Percentiles rank a stretch among this genome's conserved stretches.
These are phyloP conservation scores for Erythrocercus mccallii DNA, from an alignment of 2,113 vertebrate species.

Conservation along the genomic window DNA sequence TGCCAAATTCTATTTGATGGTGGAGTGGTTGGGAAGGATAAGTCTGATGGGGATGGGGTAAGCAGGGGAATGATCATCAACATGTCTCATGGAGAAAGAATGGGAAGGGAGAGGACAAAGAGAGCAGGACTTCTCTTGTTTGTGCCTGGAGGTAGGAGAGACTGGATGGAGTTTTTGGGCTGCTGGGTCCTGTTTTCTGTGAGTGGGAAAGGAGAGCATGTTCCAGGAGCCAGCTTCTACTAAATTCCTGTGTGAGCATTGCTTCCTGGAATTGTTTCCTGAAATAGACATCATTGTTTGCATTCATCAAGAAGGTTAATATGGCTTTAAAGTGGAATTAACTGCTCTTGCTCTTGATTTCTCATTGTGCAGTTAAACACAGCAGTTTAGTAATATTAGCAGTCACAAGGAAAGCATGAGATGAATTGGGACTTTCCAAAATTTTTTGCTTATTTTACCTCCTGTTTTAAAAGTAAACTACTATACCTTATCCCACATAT, in stretches of 20 bases:
- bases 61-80: not conserved
- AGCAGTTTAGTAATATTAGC: not conserved
- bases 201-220: not conserved
- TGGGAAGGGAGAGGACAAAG: not conserved
- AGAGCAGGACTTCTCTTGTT: not conserved
- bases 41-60: not conserved
- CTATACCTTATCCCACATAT: not conserved
- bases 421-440: not conserved
- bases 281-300: not conserved
- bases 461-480: not conserved
- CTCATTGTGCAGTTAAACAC: not conserved
- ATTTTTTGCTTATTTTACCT: not conserved
- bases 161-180: not conserved
- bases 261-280: not conserved
- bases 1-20: not conserved
- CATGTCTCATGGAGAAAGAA: not conserved
- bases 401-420: not conserved
- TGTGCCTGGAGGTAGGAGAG: not conserved
- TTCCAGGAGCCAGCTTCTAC: not conserved
- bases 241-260: not conserved
- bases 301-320: not conserved
- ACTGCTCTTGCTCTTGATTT: not conserved
- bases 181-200: not conserved
- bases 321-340: not conserved
- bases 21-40: not conserved